Percentiles rank a stretch among this genome's conserved stretches.
Evolutionary conservation across 2,113 vertebrate species (phyloP).

Genomic region (Gallinago jamesoni): DNA sequence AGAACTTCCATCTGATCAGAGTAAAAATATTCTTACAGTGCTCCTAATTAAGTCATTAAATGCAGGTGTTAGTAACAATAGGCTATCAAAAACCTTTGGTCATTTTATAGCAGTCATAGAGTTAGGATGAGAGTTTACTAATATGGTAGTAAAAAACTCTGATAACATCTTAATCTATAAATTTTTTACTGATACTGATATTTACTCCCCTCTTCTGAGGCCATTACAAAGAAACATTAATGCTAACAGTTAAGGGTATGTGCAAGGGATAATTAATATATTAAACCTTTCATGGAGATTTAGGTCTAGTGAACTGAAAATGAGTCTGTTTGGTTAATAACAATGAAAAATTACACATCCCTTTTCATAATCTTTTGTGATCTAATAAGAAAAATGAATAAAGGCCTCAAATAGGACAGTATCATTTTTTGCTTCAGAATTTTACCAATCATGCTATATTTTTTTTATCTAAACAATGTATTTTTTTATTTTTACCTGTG

Average conservation of each 20-base stretch:
- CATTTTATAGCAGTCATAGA: background rate
- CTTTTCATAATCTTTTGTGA: background rate
- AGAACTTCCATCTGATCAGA: background rate
- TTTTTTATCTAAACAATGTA: background rate
- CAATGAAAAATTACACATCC: background rate
- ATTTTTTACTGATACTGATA: background rate
- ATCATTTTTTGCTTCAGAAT: background rate
- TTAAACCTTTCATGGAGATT: background rate
- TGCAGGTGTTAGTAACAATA: background rate
- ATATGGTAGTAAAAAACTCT: background rate
- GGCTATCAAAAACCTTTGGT: background rate
- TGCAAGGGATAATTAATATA: background rate
- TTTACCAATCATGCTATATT: background rate
- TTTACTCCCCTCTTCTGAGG: background rate
- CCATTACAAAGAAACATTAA: background rate
- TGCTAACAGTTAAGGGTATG: background rate
- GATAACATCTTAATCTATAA: background rate
- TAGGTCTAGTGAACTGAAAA: background rate
- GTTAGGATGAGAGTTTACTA: background rate
- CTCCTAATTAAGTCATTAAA: background rate
- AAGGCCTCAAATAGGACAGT: rapidly evolving
- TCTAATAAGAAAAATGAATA: background rate
- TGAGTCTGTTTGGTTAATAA: background rate
- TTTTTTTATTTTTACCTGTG: background rate
- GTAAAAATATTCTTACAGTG: background rate